Base-by-base conservation (phyloP, 1,140 invertebrate species). In the Apis florea region DNA sequence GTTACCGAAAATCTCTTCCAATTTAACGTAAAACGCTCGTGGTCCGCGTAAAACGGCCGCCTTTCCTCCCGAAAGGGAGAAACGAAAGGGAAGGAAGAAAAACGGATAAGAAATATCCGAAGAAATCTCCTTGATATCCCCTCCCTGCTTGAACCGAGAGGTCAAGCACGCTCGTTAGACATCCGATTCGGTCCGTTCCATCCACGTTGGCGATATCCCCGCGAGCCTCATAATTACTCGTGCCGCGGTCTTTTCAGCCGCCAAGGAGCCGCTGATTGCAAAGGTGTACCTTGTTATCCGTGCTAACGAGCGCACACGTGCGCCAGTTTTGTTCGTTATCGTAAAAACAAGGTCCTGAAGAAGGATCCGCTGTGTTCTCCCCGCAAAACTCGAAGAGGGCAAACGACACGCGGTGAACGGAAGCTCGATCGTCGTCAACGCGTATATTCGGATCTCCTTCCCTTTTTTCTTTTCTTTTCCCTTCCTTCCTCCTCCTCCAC, bases 251-350 rank as follows among this genome's bases (percentile, higher is more conserved):
- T 51, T 56, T 24, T 70, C 73, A 67, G 64, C 49, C 56, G 73
- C 49, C 66, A 63, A 82, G 79, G 26, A 82, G 56, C 73, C 64
- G 68, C 66, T 82, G 80, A 82, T 82, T 82, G 74, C 74, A 64
- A 82, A 82, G 74, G 73, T 77, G 79, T 67, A 77, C 49, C 79
- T 85, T 68, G 84, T 85, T 83, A 83, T 26, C 68, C 63, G 77
- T 40, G 78, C 74, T 88, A 88, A 87, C 85, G 79, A 88, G 85
- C 83, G 54, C 64, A 63, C 74, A 77, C 58, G 53, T 64, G 66
- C 69, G 76, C 73, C 56, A 49, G 74, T 85, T 88, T 88, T 76
- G 81, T 83, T 81, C 71, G 69, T 88, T 85, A 85, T 88, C 83
- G 81, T 83, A 67, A 88, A 85, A 88, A 88, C 79, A 40, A 40